phyloP scores from a whole-genome alignment of 2,113 vertebrate species.

The Macquaria australasica region DNA sequence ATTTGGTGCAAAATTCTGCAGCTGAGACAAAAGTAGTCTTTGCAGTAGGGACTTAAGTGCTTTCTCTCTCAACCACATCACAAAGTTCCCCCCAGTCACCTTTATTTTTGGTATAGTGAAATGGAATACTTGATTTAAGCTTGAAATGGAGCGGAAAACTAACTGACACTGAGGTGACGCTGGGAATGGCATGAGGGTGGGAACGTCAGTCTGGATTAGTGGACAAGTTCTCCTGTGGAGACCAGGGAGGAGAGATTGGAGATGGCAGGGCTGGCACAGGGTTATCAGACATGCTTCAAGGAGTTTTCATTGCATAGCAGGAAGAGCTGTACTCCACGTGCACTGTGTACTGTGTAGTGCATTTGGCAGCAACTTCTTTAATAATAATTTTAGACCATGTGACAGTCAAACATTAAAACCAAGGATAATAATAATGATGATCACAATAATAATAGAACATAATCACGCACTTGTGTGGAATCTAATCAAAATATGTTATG shows the following conservation, averaged over 20 bases:
- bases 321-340: background rate
- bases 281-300: conserved; percentile 46
- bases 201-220: conserved; percentile 61
- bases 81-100: conserved; percentile 51
- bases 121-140: conserved; percentile 66
- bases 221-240: conserved; percentile 13
- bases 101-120: conserved; percentile 43
- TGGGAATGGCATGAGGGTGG: conserved; percentile 39
- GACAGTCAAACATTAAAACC: background rate
- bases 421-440: background rate
- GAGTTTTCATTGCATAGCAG: background rate
- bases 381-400: too few relatives aligned
- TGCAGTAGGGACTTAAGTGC: too few relatives aligned
- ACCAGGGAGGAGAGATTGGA: conserved; percentile 45
- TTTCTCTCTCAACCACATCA: background rate
- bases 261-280: conserved; percentile 53
- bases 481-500: too few relatives aligned
- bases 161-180: conserved; percentile 53
- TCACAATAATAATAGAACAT: too few relatives aligned
- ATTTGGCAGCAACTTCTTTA: background rate
- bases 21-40: too few relatives aligned
- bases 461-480: too few relatives aligned
- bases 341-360: background rate
- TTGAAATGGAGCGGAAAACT: conserved; percentile 78
- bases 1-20: too few relatives aligned